These are phyloP conservation scores for Brachypteracias leptosomus DNA, from an alignment of 2,113 vertebrate species.

Conservation along the genomic window DNA sequence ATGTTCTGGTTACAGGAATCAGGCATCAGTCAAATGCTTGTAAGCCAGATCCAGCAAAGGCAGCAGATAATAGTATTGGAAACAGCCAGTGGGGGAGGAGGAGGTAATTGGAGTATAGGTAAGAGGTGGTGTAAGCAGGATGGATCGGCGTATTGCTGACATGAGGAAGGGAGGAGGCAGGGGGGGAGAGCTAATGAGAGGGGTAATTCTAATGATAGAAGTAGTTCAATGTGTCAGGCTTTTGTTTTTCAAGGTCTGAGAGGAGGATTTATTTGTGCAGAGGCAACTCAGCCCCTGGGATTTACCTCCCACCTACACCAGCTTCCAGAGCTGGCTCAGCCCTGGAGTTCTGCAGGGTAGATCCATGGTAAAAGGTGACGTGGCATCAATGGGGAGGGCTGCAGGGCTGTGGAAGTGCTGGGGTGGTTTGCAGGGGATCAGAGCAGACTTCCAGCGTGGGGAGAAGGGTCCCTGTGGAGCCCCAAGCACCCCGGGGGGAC, in stretches of 20 bases:
- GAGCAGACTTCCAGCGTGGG: neutral
- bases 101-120: slow-evolving; percentile 58
- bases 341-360: neutral
- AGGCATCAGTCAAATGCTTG: slow-evolving; percentile 61
- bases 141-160: slow-evolving; percentile 36
- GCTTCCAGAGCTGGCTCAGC: neutral
- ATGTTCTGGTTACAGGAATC: slow-evolving; percentile 70
- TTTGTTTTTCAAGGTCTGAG: slow-evolving; percentile 18
- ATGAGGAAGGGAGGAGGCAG: neutral
- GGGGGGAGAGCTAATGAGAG: slow-evolving; percentile 53
- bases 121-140: slow-evolving; percentile 51
- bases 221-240: slow-evolving; percentile 40
- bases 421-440: neutral
- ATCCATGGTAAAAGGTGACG: neutral
- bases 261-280: neutral
- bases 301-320: neutral
- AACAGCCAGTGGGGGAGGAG: slow-evolving; percentile 59
- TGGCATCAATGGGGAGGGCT: neutral
- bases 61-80: slow-evolving; percentile 67
- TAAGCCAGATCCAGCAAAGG: slow-evolving; percentile 63
- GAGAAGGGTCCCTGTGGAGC: neutral
- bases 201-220: slow-evolving; percentile 54
- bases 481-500: neutral
- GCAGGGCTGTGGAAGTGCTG: neutral
- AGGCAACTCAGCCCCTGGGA: neutral